Evolutionary conservation across 2,797 vertebrate genomes (phyloP), one percentile per base, ranked within the genome.

Genomic region (Cyclura pinguis): DNA sequence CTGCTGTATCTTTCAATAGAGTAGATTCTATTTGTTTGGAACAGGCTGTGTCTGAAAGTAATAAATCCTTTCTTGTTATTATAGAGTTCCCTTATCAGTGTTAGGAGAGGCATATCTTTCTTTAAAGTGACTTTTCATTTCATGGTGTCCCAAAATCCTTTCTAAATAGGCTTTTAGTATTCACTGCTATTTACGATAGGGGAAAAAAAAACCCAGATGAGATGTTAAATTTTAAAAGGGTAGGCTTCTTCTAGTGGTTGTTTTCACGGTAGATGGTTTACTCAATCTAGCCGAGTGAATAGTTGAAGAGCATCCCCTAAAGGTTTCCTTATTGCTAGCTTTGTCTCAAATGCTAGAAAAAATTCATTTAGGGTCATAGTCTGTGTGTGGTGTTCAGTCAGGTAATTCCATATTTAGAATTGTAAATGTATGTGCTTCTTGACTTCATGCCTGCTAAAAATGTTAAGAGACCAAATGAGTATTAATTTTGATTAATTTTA

Each of bases 121-220:
- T 22, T 83, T 62, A 5, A 57, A 81, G 2, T 62, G 52, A 55
- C 57, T 35, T 64, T 67, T 84, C 62, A 84, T 84, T 84, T 47
- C 27, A 69, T 6, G 5, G 2, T 29, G 62, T 83, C 29, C 16
- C 55, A 78, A 93, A 93, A 90, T 91, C 94, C 90, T 95, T 88
- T 92, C 86, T 88, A 94, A 93, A 81, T 81, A 38, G 91, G 86
- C 94, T 83, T 88, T 78, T 69, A 76, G 90, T 73, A 74, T 92
- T 91, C 93, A 88, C 94, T 94, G 93, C 93, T 69, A 69, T 64
- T 57, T 93, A 82, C 95, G 82, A 83, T 90, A 91, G 91, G 90
- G 94, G 93, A 95, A 85, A 50, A 55, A 59, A 93, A 47, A 47
- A 42, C 3, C 42, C 72, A 88, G 0, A 2, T 57, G 69, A 88